Percentiles rank a stretch among this genome's conserved stretches.
These are phyloP conservation scores for Lasiurus cinereus DNA, from an alignment of 2,113 vertebrate genomes.

Conservation along the genomic window DNA sequence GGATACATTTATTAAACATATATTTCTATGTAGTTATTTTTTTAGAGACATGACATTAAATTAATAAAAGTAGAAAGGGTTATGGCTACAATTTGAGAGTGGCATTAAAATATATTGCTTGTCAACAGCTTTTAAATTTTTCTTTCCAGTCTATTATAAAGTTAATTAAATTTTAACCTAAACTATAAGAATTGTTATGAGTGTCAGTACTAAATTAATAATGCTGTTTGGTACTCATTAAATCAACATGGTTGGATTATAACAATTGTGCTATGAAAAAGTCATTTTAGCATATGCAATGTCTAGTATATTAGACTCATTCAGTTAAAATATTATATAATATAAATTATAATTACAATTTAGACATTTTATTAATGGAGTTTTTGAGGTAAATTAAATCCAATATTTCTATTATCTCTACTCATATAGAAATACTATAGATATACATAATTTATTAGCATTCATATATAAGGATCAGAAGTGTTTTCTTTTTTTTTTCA, in stretches of 20 bases:
- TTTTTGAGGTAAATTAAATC: background rate
- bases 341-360: slow-evolving; percentile 63
- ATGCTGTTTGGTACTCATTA: slow-evolving; percentile 69
- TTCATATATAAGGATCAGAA: background rate
- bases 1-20: background rate
- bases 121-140: slow-evolving; percentile 80
- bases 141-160: slow-evolving; percentile 76
- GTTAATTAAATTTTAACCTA: slow-evolving; percentile 86
- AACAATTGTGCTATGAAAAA: slow-evolving; percentile 54
- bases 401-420: background rate
- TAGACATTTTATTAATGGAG: slow-evolving; percentile 48
- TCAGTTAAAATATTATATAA: background rate
- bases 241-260: slow-evolving; percentile 76
- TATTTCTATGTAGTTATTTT: slow-evolving; percentile 1
- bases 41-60: slow-evolving; percentile 56
- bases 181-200: slow-evolving; percentile 73
- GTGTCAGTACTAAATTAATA: slow-evolving; percentile 78
- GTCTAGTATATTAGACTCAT: background rate
- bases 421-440: background rate
- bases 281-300: slow-evolving; percentile 16
- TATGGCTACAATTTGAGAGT: slow-evolving; percentile 73
- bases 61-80: slow-evolving; percentile 81
- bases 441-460: background rate
- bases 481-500: background rate
- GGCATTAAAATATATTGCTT: slow-evolving; percentile 74